Percentiles rank a stretch among this genome's conserved stretches.
phyloP scores from a whole-genome alignment of 2,888 invertebrate genomes.

The Caenorhabditis macrosperma region DNA sequence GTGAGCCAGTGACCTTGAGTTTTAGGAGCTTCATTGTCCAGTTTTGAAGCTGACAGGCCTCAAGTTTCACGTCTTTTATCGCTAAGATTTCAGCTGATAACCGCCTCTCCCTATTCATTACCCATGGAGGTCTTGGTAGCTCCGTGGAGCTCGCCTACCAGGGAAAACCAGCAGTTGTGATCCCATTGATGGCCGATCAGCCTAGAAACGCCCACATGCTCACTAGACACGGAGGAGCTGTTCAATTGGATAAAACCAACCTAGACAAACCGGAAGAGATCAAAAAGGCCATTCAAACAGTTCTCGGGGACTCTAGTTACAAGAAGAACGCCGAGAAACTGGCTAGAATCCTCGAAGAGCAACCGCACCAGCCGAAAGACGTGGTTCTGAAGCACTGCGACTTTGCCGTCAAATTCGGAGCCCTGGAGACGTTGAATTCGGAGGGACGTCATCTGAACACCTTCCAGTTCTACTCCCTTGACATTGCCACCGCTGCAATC shows the following conservation, averaged over 20 bases:
- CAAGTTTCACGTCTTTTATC: neutral
- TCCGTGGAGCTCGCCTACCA: slow-evolving; percentile 58
- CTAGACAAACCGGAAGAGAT: slow-evolving; percentile 31
- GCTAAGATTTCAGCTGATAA: slow-evolving; percentile 45
- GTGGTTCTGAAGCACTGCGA: slow-evolving; percentile 55
- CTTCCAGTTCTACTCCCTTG: slow-evolving; percentile 46
- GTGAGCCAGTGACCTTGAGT: too few relatives aligned
- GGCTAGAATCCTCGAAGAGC: slow-evolving; percentile 42
- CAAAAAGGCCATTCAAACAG: slow-evolving; percentile 37
- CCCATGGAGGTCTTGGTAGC: slow-evolving; percentile 62
- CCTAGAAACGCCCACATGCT: slow-evolving; percentile 60
- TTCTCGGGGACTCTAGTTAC: slow-evolving; percentile 32
- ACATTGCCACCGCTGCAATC: slow-evolving; percentile 30
- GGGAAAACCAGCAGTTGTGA: slow-evolving; percentile 56
- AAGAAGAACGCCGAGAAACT: slow-evolving; percentile 44
- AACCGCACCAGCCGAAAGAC: slow-evolving; percentile 53
- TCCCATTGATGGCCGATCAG: slow-evolving; percentile 61
- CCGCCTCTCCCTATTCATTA: slow-evolving; percentile 53
- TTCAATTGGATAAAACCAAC: slow-evolving; percentile 35
- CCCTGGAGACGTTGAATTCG: slow-evolving; percentile 45
- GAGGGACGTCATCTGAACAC: slow-evolving; percentile 52
- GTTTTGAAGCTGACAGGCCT: too few relatives aligned
- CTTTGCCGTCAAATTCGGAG: slow-evolving; percentile 48
- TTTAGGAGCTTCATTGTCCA: too few relatives aligned
- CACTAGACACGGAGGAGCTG: slow-evolving; percentile 50